Evolutionary conservation across 1,140 invertebrate species (phyloP).

Genomic region (Zaprionus davidi): DNA sequence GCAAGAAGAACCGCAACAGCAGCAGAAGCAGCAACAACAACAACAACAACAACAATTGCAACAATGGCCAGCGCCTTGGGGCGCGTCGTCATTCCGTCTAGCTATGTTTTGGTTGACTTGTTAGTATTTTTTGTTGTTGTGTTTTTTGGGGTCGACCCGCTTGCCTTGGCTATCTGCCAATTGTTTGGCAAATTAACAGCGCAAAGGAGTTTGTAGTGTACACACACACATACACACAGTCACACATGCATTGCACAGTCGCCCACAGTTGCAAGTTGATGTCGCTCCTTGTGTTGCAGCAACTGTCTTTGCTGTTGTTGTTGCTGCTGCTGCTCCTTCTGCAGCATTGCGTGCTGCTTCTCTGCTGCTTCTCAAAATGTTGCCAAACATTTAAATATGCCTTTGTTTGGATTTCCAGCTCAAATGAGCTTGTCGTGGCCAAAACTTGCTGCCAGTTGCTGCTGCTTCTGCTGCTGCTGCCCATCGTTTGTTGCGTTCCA

Average conservation of each 20-base stretch:
- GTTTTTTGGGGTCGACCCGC: constrained; percentile 36
- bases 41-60: constrained; percentile 58
- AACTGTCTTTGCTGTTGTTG: constrained; percentile 16
- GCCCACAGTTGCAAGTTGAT: constrained; percentile 36
- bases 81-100: constrained; percentile 75
- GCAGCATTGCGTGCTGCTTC: constrained; percentile 38
- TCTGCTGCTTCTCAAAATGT: constrained; percentile 43
- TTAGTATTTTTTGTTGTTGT: constrained; percentile 48
- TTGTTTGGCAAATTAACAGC: constrained; percentile 81
- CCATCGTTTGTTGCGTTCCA: constrained; percentile 29
- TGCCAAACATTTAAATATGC: constrained; percentile 78
- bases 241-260: background rate
- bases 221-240: background rate
- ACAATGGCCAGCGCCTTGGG: constrained; percentile 45
- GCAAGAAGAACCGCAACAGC: constrained; percentile 48
- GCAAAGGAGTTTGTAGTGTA: constrained; percentile 54
- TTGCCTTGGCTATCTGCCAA: constrained; percentile 75
- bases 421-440: constrained; percentile 58
- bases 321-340: constrained; percentile 25
- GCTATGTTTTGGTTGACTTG: constrained; percentile 69
- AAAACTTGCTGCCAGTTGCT: constrained; percentile 46
- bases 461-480: background rate
- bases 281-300: constrained; percentile 22
- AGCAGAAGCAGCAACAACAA: constrained; percentile 54
- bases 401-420: constrained; percentile 73